A percentile compares a stretch with the other conserved stretches of the same genome.
These are phyloP conservation scores for Lytechinus variegatus DNA, from an alignment of 35 echinoderm and acorn worm species.

Conservation along the genomic window DNA sequence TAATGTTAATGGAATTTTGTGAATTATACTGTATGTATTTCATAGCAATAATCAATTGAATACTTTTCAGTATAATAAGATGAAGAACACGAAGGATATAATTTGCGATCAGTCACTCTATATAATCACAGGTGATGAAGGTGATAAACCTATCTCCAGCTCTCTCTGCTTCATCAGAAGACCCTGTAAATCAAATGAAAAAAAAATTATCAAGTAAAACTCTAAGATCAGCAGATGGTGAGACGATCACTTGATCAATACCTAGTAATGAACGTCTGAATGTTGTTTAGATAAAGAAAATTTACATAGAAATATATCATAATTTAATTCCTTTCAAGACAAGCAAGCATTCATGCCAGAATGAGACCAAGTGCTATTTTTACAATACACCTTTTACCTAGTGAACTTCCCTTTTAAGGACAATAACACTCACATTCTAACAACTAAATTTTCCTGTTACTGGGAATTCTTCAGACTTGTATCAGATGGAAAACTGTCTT, in stretches of 20 bases:
- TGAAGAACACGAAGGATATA: neutral
- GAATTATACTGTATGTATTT: neutral
- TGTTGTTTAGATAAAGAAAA: neutral
- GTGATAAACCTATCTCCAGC: constrained; percentile 74
- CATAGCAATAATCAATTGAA: neutral
- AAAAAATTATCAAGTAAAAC: neutral
- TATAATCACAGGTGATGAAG: constrained; percentile 34
- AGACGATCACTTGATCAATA: neutral
- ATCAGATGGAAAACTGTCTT: too few species aligned
- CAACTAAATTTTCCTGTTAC: too few species aligned
- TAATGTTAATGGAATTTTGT: neutral
- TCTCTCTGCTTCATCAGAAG: constrained; percentile 96
- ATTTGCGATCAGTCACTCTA: neutral
- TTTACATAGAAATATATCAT: too few species aligned
- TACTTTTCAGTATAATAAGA: neutral
- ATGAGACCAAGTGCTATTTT: too few species aligned
- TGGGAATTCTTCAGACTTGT: too few species aligned
- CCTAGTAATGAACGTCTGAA: neutral
- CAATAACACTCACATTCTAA: too few species aligned
- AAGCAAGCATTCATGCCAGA: too few species aligned
- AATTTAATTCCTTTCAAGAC: too few species aligned
- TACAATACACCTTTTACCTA: too few species aligned
- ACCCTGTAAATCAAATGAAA: constrained; percentile 65
- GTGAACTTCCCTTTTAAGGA: too few species aligned
- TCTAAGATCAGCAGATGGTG: neutral